Evolutionary conservation across 1,140 invertebrate species (phyloP).

Genomic region (Trichonephila clavipes): DNA sequence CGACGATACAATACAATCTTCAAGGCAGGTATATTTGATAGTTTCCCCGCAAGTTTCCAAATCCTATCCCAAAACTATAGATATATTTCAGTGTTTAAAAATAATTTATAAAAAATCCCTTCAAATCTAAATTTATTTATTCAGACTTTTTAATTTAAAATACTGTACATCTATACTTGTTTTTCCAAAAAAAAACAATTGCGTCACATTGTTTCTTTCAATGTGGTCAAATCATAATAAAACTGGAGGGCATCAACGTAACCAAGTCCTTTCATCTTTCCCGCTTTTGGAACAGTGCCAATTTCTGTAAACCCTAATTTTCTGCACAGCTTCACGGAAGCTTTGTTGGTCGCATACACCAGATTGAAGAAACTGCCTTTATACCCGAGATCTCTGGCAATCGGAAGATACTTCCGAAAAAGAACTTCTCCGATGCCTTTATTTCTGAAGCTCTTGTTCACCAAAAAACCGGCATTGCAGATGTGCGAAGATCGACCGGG

Average conservation of each 20-base stretch:
- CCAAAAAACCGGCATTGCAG: conserved; percentile 78
- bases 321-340: conserved; percentile 77
- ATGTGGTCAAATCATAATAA: conserved; percentile 72
- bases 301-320: conserved; percentile 79
- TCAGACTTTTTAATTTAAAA: neutral
- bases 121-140: too few relatives aligned
- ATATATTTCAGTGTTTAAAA: too few relatives aligned
- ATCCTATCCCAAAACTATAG: too few relatives aligned
- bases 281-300: conserved; percentile 79
- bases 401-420: conserved; percentile 56
- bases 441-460: conserved; percentile 73
- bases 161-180: neutral
- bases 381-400: conserved; percentile 69
- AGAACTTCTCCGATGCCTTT: conserved; percentile 78
- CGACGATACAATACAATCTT: too few relatives aligned
- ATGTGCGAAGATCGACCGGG: conserved; percentile 79
- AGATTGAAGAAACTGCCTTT: conserved; percentile 79
- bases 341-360: conserved; percentile 78
- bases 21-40: too few relatives aligned
- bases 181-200: neutral
- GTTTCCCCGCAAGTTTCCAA: too few relatives aligned
- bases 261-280: conserved; percentile 75
- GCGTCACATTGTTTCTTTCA: neutral
- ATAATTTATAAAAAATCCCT: too few relatives aligned
- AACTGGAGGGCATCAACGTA: conserved; percentile 77